Evolutionary conservation across 2,888 invertebrate genomes (phyloP), one percentile per base, ranked within the genome.

Genomic region (Ormyrus labotus): DNA sequence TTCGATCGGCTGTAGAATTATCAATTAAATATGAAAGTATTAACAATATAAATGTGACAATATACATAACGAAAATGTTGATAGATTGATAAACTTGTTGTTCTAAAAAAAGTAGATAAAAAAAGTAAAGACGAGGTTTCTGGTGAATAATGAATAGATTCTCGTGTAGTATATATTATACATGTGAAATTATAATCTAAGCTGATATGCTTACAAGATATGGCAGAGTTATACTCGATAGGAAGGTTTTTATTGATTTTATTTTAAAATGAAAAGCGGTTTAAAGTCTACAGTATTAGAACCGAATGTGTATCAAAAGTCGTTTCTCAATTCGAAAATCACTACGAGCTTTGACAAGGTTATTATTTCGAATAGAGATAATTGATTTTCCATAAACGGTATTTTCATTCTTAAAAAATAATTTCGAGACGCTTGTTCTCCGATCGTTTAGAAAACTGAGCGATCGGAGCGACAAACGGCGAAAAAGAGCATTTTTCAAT

Each of bases 381-480:
- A n/a, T 73, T 19, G 53, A n/a, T 11, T 71, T 19, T 45, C 34
- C 5, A 53, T 50, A 13, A 34, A 53, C 19, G 48, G 7, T 47
- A 48, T 64, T 5, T 64, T 48, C 48, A 64, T 34, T 34, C 34
- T 34, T 48, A 64, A 48, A 5, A 48, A n/a, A 13, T 13, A 69
- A 47, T 7, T n/a, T 61, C 34, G 10, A 19, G 45, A 67, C 58
- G 5, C 47, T 67, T 60, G 67, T 75, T 75, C 58, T 75, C 60
- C 13, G 67, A 75, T 60, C 60, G 57, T 58, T 45, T 64, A 68
- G 45, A 13, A 3, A 19, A 34, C 34, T 34, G 4, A 67, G 60
- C 34, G 60, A 67, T 60, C 75, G n/a, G 10, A 75, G 58, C 34
- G 51, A 75, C 51, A 60, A 68, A 7, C 34, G 67, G 51, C 74